Percentiles rank a stretch among this genome's conserved stretches.
These are phyloP conservation scores for Magallana nippona DNA, from an alignment of 2,888 invertebrate genomes.

Conservation along the genomic window DNA sequence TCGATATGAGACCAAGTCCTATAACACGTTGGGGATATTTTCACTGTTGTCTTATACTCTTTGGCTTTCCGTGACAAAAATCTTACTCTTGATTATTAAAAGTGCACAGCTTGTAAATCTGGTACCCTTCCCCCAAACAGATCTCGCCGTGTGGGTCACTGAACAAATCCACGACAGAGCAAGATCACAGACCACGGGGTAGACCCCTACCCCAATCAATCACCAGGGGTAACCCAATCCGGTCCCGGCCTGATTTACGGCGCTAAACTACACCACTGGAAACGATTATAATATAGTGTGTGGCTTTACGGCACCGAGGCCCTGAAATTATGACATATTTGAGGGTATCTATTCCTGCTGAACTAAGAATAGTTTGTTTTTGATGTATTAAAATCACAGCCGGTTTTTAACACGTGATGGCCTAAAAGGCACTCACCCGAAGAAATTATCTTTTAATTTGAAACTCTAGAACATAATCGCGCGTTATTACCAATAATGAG, in stretches of 20 bases:
- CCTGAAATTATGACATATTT: constrained; percentile 33
- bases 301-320: not conserved
- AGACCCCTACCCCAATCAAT: constrained; percentile 20
- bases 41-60: too few species aligned
- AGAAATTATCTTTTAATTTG: constrained; percentile 27
- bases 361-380: constrained; percentile 20
- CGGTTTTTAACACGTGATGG: constrained; percentile 27
- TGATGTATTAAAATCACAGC: constrained; percentile 22
- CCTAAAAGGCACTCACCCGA: constrained; percentile 22
- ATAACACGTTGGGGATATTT: too few species aligned
- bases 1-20: too few species aligned
- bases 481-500: constrained; percentile 22
- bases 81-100: too few species aligned
- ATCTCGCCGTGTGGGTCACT: not conserved
- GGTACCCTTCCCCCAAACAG: not conserved
- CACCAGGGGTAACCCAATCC: constrained; percentile 14
- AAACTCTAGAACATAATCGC: constrained; percentile 13
- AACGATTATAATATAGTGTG: constrained; percentile 20
- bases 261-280: constrained; percentile 21
- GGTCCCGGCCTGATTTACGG: not conserved
- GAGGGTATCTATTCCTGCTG: constrained; percentile 8
- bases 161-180: constrained; percentile 13
- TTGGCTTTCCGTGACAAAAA: too few species aligned
- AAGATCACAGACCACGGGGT: constrained; percentile 23
- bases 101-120: too few species aligned